These are phyloP conservation scores for Aphidius colemani DNA, from an alignment of 2,888 invertebrate species.

Conservation along the genomic window DNA sequence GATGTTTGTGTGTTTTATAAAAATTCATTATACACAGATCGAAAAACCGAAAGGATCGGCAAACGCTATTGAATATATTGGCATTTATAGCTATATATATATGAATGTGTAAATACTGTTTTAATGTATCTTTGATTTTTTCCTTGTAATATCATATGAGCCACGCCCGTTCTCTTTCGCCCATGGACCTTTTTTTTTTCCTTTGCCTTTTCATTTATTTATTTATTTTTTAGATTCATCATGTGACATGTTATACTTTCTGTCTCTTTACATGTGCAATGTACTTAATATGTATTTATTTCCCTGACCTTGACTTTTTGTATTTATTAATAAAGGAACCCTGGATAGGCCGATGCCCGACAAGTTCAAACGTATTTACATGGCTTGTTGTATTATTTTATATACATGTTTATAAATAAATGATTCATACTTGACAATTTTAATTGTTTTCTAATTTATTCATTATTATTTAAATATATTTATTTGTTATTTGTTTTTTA, in stretches of 20 bases:
- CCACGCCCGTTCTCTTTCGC: constrained; percentile 29
- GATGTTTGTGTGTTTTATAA: constrained; percentile 1
- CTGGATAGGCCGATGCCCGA: constrained; percentile 21
- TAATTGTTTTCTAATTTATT: no score
- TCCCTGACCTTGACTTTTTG: constrained; percentile 27
- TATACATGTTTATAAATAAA: no score
- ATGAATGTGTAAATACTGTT: background rate
- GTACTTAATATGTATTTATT: no score
- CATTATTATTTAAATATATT: no score
- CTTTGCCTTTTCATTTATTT: background rate
- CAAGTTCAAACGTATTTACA: background rate
- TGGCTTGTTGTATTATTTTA: no score
- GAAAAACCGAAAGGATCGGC: constrained; percentile 26
- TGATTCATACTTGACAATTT: no score
- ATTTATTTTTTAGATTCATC: no score
- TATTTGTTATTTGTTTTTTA: no score
- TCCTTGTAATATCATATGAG: constrained; percentile 1
- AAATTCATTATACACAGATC: background rate
- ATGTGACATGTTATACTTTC: no score
- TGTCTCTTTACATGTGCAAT: no score
- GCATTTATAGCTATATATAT: background rate
- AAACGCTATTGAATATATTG: constrained; percentile 20
- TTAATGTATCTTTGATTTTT: constrained; percentile 7
- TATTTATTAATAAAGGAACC: constrained; percentile 8
- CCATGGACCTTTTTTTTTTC: background rate